Evolutionary conservation across 37 sponge, comb jelly and placozoan species (phyloP).

Genomic region (Theonella swinhoei): DNA sequence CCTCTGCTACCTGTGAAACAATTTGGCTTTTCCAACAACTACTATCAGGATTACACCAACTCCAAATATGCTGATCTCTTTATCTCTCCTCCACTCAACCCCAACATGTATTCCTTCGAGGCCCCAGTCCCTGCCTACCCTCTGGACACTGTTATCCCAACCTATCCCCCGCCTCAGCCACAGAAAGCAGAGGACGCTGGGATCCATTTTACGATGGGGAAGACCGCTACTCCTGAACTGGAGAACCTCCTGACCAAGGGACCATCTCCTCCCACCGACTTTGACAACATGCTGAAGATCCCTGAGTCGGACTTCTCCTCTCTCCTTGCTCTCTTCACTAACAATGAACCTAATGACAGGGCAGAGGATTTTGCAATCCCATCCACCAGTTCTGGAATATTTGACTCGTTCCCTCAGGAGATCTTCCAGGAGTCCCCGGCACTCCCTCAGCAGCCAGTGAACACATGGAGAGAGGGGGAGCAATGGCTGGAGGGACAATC

Average conservation of each 20-base stretch:
- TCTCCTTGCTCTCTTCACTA: not conserved
- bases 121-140: not conserved
- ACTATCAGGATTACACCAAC: not conserved
- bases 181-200: not conserved
- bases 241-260: not conserved
- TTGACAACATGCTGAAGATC: not conserved
- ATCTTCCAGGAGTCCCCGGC: not conserved
- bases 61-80: not conserved
- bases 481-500: not conserved
- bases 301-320: not conserved
- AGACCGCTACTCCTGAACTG: not conserved
- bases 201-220: not conserved
- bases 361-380: not conserved
- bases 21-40: not conserved
- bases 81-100: not conserved
- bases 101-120: not conserved
- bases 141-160: not conserved
- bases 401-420: not conserved
- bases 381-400: not conserved
- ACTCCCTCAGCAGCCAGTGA: not conserved
- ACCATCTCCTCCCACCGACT: not conserved
- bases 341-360: not conserved
- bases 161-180: not conserved
- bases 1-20: not conserved
- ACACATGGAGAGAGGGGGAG: not conserved